Evolutionary conservation across 1,140 invertebrate species (phyloP), one percentile per base, ranked within the genome.

Genomic region (Drosophila burlai): DNA sequence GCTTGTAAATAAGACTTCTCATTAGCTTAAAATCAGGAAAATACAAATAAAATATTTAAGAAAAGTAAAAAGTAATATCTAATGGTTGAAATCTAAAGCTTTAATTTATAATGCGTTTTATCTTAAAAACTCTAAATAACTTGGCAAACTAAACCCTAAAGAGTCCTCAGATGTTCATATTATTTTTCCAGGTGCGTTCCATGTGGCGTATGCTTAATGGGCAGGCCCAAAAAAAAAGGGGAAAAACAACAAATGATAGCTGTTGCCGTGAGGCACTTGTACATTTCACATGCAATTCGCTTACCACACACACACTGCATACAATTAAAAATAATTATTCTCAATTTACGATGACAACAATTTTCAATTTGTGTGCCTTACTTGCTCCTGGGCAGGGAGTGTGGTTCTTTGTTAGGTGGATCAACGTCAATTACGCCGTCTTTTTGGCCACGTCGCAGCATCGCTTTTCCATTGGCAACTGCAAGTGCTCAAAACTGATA

Each of bases 281-380:
- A 63, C 71, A 66, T 75, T 78, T 81, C 83, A 79, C 82, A 85
- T 85, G 79, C 74, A 75, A 69, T 67, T 83, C 78, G 60, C 80
- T 63, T 42, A 49, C 58, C 62, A 42, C 78, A 84, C 67, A 65
- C 54, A 60, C 74, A 62, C 47, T 24, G 80, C 84, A 79, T 72
- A 76, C 68, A 83, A 87, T 89, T 89, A 89, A 89, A 83, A 72
- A 89, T 89, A 87, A 87, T 87, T 87, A 87, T 87, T 89, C 68
- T 81, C 84, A 87, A 84, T 87, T 87, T 89, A 79, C 84, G 84
- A 59, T 74, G 84, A 87, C 84, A 87, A 87, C 84, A 81, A 87
- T 81, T 87, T 89, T 87, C 83, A 87, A 89, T 87, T 87, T 83
- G 69, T 75, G 83, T 72, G 66, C 73, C 77, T 83, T 87, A 81